phyloP scores from a whole-genome alignment of 2,113 vertebrate genomes.

The Thermophis baileyi region DNA sequence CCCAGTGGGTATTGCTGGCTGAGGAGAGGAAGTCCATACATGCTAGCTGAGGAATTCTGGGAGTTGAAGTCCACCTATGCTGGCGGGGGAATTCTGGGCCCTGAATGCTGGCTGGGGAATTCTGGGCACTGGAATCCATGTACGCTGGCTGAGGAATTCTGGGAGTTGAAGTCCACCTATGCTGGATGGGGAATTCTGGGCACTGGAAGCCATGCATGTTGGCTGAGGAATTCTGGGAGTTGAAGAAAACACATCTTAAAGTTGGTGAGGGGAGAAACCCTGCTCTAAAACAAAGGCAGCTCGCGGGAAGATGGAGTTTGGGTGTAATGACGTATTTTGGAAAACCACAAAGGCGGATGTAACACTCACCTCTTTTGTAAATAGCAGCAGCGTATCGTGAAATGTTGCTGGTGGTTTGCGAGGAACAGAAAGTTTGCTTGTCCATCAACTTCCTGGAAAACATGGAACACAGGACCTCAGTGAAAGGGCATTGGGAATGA shows the following conservation, averaged over 20 bases:
- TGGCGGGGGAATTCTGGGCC: too few relatives aligned
- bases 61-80: not conserved
- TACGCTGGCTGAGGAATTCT: too few relatives aligned
- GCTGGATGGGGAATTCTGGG: too few relatives aligned
- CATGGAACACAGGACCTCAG: not conserved
- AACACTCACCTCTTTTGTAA: slow-evolving; percentile 86
- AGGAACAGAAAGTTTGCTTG: slow-evolving; percentile 92
- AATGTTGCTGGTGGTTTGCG: slow-evolving; percentile 89
- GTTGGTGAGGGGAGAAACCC: not conserved
- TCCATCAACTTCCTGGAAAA: slow-evolving; percentile 92
- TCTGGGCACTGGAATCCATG: too few relatives aligned
- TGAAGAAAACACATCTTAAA: not conserved
- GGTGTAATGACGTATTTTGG: not conserved
- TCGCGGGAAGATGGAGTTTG: not conserved
- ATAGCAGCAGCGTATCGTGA: slow-evolving; percentile 92
- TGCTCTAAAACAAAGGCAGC: not conserved
- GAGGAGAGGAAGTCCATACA: not conserved
- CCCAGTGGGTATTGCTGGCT: not conserved
- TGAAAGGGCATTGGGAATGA: not conserved
- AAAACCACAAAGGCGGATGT: not conserved
- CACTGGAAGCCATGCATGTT: too few relatives aligned
- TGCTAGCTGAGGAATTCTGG: not conserved
- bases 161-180: not conserved
- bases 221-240: too few relatives aligned
- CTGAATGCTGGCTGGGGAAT: too few relatives aligned